A percentile compares a stretch with the other conserved stretches of the same genome.
These are phyloP conservation scores for Alca torda DNA, from an alignment of 2,797 vertebrate species.

Conservation along the genomic window DNA sequence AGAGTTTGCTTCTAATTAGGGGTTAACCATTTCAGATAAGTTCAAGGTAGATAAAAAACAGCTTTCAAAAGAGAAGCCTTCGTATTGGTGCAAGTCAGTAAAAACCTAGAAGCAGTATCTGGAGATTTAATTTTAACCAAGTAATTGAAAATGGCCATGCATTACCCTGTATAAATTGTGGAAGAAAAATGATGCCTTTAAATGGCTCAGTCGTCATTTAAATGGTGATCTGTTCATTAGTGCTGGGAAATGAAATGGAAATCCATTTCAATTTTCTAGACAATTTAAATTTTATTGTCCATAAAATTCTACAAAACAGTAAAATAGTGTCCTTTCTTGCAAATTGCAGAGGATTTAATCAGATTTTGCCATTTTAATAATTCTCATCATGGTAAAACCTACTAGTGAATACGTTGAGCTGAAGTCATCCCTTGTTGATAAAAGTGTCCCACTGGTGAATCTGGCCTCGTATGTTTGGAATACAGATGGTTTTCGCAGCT, in stretches of 20 bases:
- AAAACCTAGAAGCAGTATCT: conserved; percentile 41
- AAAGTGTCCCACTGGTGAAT: neutral
- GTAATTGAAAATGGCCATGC: conserved; percentile 67
- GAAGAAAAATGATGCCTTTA: conserved; percentile 59
- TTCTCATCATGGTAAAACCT: neutral
- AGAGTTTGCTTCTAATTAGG: neutral
- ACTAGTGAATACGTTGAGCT: neutral
- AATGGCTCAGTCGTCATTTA: conserved; percentile 50
- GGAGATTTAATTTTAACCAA: conserved; percentile 65
- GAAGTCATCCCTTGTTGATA: neutral
- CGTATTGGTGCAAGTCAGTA: conserved; percentile 13
- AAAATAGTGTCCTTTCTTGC: conserved; percentile 10
- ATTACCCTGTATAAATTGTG: conserved; percentile 62
- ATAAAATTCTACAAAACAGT: conserved; percentile 60
- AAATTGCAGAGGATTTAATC: conserved; percentile 36
- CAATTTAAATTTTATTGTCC: conserved; percentile 66
- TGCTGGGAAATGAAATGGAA: conserved; percentile 68
- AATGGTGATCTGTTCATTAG: conserved; percentile 70
- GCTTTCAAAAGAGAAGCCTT: conserved; percentile 30
- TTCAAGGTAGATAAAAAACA: neutral
- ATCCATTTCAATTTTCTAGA: conserved; percentile 69
- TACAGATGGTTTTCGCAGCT: neutral
- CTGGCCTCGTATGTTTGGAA: neutral
- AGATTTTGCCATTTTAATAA: conserved; percentile 19
- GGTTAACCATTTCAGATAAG: neutral